Percentiles rank a stretch among this genome's conserved stretches.
Evolutionary conservation across 2,888 invertebrate genomes (phyloP).

Genomic region (Raillietiella orientalis): DNA sequence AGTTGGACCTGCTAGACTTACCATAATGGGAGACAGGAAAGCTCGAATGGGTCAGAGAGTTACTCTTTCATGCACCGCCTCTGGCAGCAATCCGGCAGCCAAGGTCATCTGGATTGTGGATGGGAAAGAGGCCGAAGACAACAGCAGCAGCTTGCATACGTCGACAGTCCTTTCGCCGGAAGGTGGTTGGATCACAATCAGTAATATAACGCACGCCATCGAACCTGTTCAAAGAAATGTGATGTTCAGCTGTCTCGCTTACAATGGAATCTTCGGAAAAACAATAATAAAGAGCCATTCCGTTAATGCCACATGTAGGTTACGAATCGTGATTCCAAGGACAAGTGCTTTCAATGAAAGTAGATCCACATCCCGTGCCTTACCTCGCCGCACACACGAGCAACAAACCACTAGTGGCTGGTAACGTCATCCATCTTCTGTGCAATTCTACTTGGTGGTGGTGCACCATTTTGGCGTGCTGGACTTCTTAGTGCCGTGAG

Average conservation of each 20-base stretch:
- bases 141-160: constrained; percentile 32
- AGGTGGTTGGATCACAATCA: constrained; percentile 68
- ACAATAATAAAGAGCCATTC: constrained; percentile 69
- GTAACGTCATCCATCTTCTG: constrained; percentile 37
- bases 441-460: too few species aligned
- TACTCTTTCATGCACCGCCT: constrained; percentile 52
- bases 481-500: too few species aligned
- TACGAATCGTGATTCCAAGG: constrained; percentile 7
- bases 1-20: constrained; percentile 75
- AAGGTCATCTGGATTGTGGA: constrained; percentile 15
- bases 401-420: constrained; percentile 22
- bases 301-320: constrained; percentile 76
- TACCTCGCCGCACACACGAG: constrained; percentile 68
- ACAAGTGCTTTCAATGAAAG: neutral
- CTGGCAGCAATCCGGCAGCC: constrained; percentile 33
- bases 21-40: constrained; percentile 54
- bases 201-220: constrained; percentile 51
- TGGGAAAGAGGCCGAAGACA: constrained; percentile 9
- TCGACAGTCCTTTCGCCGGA: constrained; percentile 22
- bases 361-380: constrained; percentile 74
- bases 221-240: constrained; percentile 41
- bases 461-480: too few species aligned
- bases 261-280: constrained; percentile 56
- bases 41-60: constrained; percentile 65
- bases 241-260: constrained; percentile 64